Conservation (phyloP, 2,888 invertebrate genomes). For the Eurois occulta region DNA sequence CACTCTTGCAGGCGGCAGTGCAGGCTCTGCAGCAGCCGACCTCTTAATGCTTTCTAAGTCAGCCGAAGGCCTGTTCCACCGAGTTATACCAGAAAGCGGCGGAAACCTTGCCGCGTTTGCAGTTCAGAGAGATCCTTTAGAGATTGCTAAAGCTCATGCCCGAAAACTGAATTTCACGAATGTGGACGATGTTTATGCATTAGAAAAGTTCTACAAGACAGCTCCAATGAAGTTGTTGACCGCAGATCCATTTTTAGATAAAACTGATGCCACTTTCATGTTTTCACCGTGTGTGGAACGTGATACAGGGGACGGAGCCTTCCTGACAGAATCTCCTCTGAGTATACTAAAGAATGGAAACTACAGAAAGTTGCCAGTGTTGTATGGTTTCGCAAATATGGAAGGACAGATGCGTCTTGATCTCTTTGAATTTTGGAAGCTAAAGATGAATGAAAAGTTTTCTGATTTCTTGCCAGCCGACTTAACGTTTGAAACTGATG, state of each 20-base stretch:
- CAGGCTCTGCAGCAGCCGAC: constrained; percentile 68
- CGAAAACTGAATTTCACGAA: constrained; percentile 56
- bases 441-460: constrained; percentile 69
- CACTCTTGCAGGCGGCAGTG: constrained; percentile 71
- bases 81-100: constrained; percentile 54
- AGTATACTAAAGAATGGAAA: constrained; percentile 65
- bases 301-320: constrained; percentile 56
- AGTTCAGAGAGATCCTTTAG: constrained; percentile 67
- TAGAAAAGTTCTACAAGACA: constrained; percentile 68
- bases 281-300: constrained; percentile 67
- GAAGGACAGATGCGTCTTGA: constrained; percentile 67
- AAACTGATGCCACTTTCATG: constrained; percentile 51
- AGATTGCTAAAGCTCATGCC: constrained; percentile 67
- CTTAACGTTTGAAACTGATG: constrained; percentile 57
- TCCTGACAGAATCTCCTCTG: constrained; percentile 67
- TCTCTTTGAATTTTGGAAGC: constrained; percentile 62
- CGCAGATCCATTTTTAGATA: constrained; percentile 44
- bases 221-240: constrained; percentile 57
- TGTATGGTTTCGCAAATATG: constrained; percentile 71
- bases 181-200: constrained; percentile 57
- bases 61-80: constrained; percentile 49
- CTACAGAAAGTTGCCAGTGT: constrained; percentile 66
- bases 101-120: constrained; percentile 58
- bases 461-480: constrained; percentile 70
- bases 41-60: constrained; percentile 67